A percentile compares a stretch with the other conserved stretches of the same genome.
These are phyloP conservation scores for Ctenodactylus gundi DNA, from an alignment of 2,113 vertebrate genomes.

Conservation along the genomic window DNA sequence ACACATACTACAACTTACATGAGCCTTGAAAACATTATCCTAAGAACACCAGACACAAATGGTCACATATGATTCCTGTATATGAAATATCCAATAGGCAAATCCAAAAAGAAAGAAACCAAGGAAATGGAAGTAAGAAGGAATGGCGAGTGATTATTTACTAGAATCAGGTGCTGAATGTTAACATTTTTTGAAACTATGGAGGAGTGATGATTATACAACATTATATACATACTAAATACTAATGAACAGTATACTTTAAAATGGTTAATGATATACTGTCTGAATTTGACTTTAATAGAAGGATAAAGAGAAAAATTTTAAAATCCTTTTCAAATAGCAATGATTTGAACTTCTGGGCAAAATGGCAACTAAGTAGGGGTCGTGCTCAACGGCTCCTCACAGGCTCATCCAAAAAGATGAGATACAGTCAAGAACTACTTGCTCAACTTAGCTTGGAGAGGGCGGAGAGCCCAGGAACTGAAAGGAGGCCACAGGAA, in stretches of 20 bases:
- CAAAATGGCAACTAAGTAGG: no score
- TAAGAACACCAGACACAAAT: neutral
- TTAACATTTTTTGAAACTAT: constrained; percentile 7
- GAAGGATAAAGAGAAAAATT: constrained; percentile 4
- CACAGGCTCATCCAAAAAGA: no score
- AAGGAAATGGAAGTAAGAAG: neutral
- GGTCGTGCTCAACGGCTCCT: no score
- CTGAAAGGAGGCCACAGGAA: no score
- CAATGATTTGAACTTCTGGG: no score
- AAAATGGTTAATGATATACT: neutral
- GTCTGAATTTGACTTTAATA: neutral
- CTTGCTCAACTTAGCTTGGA: no score
- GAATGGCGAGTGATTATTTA: neutral
- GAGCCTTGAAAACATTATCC: neutral
- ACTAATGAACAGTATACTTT: neutral
- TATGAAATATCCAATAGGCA: neutral
- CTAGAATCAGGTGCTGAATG: neutral
- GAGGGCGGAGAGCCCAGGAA: no score
- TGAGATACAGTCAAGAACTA: no score
- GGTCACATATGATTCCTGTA: neutral
- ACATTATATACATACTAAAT: neutral
- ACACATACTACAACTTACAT: neutral
- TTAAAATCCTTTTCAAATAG: neutral
- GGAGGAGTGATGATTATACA: neutral
- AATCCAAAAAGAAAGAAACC: neutral